phyloP scores from a whole-genome alignment of 2,797 vertebrate genomes.

The Perodicticus potto region DNA sequence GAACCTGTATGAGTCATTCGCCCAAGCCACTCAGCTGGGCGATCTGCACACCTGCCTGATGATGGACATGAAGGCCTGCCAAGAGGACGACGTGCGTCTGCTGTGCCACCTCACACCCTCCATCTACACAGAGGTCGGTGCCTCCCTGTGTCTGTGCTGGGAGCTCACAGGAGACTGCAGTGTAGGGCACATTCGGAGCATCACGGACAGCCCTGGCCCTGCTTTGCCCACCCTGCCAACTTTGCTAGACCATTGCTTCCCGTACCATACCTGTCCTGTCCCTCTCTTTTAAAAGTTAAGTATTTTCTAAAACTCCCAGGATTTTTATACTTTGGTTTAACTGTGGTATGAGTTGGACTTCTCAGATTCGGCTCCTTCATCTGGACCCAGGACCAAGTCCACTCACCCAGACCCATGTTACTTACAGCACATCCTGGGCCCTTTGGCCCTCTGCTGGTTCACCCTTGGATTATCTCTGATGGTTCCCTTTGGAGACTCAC shows the following conservation, averaged over 20 bases:
- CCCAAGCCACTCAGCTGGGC: conserved; percentile 96
- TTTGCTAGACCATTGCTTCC: not conserved
- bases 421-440: not conserved
- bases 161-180: fast-evolving
- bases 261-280: not conserved
- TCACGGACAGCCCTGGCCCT: too few relatives aligned
- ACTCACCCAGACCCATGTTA: not conserved
- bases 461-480: not conserved
- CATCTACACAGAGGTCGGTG: conserved; percentile 93
- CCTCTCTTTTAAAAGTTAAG: not conserved
- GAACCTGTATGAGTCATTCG: conserved; percentile 97
- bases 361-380: not conserved
- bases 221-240: not conserved
- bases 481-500: not conserved
- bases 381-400: not conserved
- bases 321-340: not conserved
- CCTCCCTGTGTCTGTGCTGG: fast-evolving
- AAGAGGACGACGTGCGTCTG: conserved; percentile 96
- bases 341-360: not conserved
- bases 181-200: too few relatives aligned
- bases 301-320: not conserved
- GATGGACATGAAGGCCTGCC: conserved; percentile 99
- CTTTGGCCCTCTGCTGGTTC: not conserved
- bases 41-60: conserved; percentile 98
- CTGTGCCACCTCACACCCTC: conserved; percentile 98